Evolutionary conservation across 2,797 vertebrate species (phyloP).

Genomic region (Novumbra hubbsi): DNA sequence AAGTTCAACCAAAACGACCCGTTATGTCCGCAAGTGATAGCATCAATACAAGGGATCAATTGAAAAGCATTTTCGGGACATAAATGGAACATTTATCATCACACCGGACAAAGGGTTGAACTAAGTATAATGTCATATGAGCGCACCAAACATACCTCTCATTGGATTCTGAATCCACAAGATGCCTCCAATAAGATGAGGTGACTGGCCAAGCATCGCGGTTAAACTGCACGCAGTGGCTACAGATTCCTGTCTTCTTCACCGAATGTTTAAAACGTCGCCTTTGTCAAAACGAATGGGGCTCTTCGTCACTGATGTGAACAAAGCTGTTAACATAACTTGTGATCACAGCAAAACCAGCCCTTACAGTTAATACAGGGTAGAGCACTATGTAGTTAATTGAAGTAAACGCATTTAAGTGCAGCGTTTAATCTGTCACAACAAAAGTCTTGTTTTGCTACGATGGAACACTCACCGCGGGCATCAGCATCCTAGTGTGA

Average conservation of each 20-base stretch:
- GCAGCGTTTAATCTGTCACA: not conserved
- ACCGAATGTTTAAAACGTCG: constrained; percentile 19
- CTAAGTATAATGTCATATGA: not conserved
- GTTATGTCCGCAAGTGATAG: constrained; percentile 7
- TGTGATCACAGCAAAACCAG: constrained; percentile 23
- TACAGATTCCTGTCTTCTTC: constrained; percentile 11
- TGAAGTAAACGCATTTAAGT: not conserved
- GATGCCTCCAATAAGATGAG: constrained; percentile 73
- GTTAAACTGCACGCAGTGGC: not conserved
- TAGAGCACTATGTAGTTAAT: not conserved
- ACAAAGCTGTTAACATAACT: constrained; percentile 44
- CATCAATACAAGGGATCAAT: constrained; percentile 3
- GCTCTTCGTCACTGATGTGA: constrained; percentile 16
- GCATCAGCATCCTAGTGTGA: constrained; percentile 16
- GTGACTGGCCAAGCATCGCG: constrained; percentile 71
- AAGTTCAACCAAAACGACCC: constrained; percentile 15
- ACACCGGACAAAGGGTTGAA: constrained; percentile 1
- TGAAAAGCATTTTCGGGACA: constrained; percentile 22
- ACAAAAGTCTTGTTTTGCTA: not conserved
- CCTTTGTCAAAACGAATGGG: constrained; percentile 22
- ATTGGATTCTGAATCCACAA: constrained; percentile 78
- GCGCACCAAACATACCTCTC: constrained; percentile 67
- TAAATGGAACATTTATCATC: constrained; percentile 29
- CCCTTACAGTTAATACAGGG: not conserved
- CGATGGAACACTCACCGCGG: not conserved